Evolutionary conservation across 2,113 vertebrate genomes (phyloP), one percentile per base, ranked within the genome.

Genomic region (Pleuronectes platessa): DNA sequence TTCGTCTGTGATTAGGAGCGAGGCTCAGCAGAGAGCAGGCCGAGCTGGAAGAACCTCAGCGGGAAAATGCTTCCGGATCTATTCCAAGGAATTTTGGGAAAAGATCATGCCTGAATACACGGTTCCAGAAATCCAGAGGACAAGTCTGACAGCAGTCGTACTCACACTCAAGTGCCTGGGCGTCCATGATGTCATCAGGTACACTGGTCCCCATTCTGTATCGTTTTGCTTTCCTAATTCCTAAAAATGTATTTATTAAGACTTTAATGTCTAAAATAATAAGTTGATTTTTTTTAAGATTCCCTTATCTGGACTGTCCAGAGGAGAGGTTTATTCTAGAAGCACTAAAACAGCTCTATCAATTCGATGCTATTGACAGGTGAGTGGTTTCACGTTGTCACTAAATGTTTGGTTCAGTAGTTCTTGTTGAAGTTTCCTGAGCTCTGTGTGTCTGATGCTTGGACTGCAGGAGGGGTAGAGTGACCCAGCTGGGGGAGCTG

Each of bases 141-240:
- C 93, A 54, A 99, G 97, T 62, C 93, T 99, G 85, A 97, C 97
- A 0, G 93, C 96, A 21, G 97, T 99, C 35, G 90, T 99, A 77
- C 95, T 99, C 78, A 98, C 97, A 63, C 92, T 99, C 82, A 99
- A 99, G 84, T 99, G 98, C 88, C 96, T 99, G 49, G 95, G 95
- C 0, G 94, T 99, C 71, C 97, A 99, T 21, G 96, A 99, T 90
- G 97, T 99, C 71, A 97, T 99, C 81, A 95, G 97, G 98, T 99
- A 95, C 67, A 1, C 5, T 5, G 2, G 58, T 5, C 17, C 1
- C 12, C 37, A 4, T 17, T 27, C 23, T 56, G 8, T 60, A 15
- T 45, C 3, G 55, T 14, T 59, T 49, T 61, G 18, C 12, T 40
- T 40, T 69, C 5, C 23, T 3, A 51, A 53, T 3, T 27, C 70